Percentiles rank a stretch among this genome's conserved stretches.
Evolutionary conservation across 2,797 vertebrate genomes (phyloP).

Genomic region (Eurystomus glaucurus): DNA sequence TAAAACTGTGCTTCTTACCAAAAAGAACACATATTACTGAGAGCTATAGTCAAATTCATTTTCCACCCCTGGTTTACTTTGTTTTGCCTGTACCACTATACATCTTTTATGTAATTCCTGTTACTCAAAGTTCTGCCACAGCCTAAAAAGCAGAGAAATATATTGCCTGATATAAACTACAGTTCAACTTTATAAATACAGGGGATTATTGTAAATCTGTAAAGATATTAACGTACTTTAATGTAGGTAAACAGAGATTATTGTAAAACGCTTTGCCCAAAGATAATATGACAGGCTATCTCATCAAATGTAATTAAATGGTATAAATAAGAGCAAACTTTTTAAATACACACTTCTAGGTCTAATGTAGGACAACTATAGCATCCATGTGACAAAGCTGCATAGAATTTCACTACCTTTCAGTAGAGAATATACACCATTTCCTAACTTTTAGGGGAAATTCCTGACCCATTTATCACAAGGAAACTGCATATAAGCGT

Average conservation of each 20-base stretch:
- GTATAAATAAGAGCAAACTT: background rate
- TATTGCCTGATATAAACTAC: background rate
- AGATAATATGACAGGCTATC: background rate
- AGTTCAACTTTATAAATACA: background rate
- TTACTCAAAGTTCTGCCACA: background rate
- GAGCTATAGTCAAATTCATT: background rate
- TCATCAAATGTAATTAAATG: background rate
- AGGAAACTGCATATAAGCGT: background rate
- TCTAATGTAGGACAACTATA: background rate
- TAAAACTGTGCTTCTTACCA: background rate
- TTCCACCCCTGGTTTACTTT: background rate
- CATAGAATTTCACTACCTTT: background rate
- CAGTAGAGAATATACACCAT: background rate
- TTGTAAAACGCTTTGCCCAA: background rate
- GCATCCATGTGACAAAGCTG: background rate
- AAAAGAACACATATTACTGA: background rate
- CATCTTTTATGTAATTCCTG: background rate
- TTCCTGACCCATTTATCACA: background rate
- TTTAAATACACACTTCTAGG: background rate
- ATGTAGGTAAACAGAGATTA: background rate
- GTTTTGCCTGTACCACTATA: background rate
- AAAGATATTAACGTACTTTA: background rate
- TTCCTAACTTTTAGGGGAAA: background rate
- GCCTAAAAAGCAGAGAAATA: background rate
- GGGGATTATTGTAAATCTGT: background rate